Evolutionary conservation across 2,888 invertebrate species (phyloP), one percentile per base, ranked within the genome.

Genomic region (Nomada fabriciana): DNA sequence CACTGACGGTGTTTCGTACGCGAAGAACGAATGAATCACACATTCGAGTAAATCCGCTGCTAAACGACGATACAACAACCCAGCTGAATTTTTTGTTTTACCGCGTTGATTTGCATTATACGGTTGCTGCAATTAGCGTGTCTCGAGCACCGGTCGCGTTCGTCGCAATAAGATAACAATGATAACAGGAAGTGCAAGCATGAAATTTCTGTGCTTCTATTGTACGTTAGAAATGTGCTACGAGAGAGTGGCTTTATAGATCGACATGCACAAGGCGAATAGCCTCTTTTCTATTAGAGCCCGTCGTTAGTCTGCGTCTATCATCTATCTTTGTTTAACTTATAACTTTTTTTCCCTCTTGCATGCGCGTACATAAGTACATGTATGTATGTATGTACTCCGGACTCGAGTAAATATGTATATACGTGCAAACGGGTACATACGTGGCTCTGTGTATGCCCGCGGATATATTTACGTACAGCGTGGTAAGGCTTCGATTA

Each of bases 401-500:
- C 50, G 76, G 50, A 52, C 42, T 61, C 20, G 20, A 25, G 57
- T 57, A 73, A 73, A 73, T 15, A 23, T 47, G 15, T 15, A 47
- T 53, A 53, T 50, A 25, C 1, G 18, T 36, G 18, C 1, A 15
- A 11, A 20, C 5, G n/a, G 4, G 3, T 25, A 29, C 23, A n/a
- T 23, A 5, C 13, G 29, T 25, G 3, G 10, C n/a, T 15, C 13
- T 29, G 18, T 18, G 20, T 50, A 15, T 42, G 20, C 42, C 0
- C 10, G 43, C 23, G 20, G 63, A 67, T 67, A 68, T 55, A 72
- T 82, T 67, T 82, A 63, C 50, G 53, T 55, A 64, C 42, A 43
- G 36, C 55, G 53, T 63, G 75, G 36, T 82, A 82, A 57, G 76
- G 76, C 82, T 82, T 83, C 81, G 82, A 83, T 70, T 76, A 76